These are phyloP conservation scores for Antechinus flavipes DNA, from an alignment of 2,113 vertebrate species.

Conservation along the genomic window DNA sequence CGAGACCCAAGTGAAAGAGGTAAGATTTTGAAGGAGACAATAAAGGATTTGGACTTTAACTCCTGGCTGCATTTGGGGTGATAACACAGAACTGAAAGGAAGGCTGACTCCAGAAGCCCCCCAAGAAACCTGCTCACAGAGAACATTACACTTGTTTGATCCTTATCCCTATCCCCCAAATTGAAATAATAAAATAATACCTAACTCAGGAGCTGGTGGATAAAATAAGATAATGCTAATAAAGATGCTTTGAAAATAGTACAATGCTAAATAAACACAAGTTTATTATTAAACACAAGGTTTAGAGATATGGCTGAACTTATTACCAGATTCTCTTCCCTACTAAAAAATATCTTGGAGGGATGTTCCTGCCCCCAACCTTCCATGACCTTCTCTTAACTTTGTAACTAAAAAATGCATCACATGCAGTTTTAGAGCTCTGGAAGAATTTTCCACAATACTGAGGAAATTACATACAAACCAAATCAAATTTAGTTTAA, in stretches of 20 bases:
- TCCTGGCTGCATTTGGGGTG: no score
- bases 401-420: neutral
- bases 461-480: neutral
- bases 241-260: neutral
- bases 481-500: neutral
- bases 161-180: neutral
- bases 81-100: no score
- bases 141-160: neutral
- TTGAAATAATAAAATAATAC: neutral
- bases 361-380: neutral
- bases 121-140: no score
- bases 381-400: rapidly evolving
- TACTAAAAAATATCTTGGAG: neutral
- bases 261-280: neutral
- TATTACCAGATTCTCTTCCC: rapidly evolving
- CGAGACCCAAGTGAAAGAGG: no score
- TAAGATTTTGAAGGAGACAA: no score
- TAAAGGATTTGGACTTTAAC: no score
- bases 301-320: neutral
- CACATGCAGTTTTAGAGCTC: neutral
- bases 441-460: neutral
- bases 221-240: neutral
- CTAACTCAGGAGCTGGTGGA: neutral
- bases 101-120: no score
- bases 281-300: rapidly evolving